Evolutionary conservation across 2,797 vertebrate genomes (phyloP).

Genomic region (Sandelia bainsii): DNA sequence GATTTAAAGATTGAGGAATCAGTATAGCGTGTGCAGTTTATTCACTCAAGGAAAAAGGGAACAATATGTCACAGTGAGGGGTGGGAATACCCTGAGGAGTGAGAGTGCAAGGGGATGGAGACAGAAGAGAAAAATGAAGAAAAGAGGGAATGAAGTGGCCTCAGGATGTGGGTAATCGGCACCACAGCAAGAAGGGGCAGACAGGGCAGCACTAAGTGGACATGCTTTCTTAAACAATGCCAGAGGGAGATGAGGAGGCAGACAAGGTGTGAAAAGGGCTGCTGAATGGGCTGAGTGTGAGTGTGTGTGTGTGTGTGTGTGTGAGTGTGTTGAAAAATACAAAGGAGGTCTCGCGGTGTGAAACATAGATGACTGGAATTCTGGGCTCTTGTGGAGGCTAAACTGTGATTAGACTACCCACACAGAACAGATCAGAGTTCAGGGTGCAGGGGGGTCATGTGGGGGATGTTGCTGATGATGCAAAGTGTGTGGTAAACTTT

Average conservation of each 20-base stretch:
- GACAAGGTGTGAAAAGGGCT: conserved; percentile 76
- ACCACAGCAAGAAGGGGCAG: conserved; percentile 69
- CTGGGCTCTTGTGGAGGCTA: conserved; percentile 51
- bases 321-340: conserved; percentile 45
- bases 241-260: conserved; percentile 60
- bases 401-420: conserved; percentile 68
- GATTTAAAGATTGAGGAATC: conserved; percentile 23
- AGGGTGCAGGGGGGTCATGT: conserved; percentile 56
- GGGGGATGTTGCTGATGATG: conserved; percentile 34
- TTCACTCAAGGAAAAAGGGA: conserved; percentile 34
- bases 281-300: conserved; percentile 57
- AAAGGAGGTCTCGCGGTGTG: conserved; percentile 64
- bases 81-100: conserved; percentile 47
- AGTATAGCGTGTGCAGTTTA: conserved; percentile 32
- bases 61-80: conserved; percentile 47
- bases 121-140: conserved; percentile 32
- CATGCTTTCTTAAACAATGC: conserved; percentile 80
- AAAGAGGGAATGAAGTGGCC: conserved; percentile 63
- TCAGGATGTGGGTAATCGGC: conserved; percentile 80
- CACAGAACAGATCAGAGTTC: conserved; percentile 72
- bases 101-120: conserved; percentile 48
- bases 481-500: conserved; percentile 48
- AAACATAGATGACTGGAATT: conserved; percentile 74
- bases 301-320: conserved; percentile 31
- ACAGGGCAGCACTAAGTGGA: conserved; percentile 77